Base-by-base conservation (phyloP, 2,888 invertebrate genomes). In the Catocala nupta region DNA sequence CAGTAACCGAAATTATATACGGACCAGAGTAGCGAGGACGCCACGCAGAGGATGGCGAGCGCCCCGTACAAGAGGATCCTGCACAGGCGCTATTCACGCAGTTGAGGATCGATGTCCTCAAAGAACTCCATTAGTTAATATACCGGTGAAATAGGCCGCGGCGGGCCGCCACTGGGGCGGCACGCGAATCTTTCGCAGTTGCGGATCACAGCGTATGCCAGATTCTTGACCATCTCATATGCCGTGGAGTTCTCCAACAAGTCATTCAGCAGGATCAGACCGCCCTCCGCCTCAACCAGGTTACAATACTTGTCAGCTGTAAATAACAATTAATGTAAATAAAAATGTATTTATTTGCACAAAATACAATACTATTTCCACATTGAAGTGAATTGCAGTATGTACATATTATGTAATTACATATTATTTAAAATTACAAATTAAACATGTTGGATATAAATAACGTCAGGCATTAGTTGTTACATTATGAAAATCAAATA, bases 231-330 rank as follows among this genome's bases (percentile, higher is more conserved):
- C 66, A 95, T 89, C 7, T 89, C 85, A 81, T 97, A 96, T 0
- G 97, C 96, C 64, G 91, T 89, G 16, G 95, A 95, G 84, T 96
- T 95, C 9, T 88, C 84, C 12, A 97, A 90, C 55, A 98, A 88
- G 69, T 96, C 95, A 63, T 95, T 92, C 48, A 99, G 93, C 66
- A 98, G 94, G 47, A 94, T 93, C 55, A 98, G 87, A 0, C 99
- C 99, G 43, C 97, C 97, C 91, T 99, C 99, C 50, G 96, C 95
- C 80, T 97, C 96, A 50, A 99, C 96, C 82, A 99, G 95, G 69
- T 95, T 94, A 90, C 99, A 99, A 93, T 99, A 99, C 92, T 99
- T 99, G 63, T 96, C 96, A 47, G 98, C 98, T 99, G 90, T 33
- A 94, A 94, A 49, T 8, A n/a, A 36, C 9, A 49, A 51, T 6